Evolutionary conservation across 1,140 invertebrate genomes (phyloP).

Genomic region (Globodera ellingtonae): DNA sequence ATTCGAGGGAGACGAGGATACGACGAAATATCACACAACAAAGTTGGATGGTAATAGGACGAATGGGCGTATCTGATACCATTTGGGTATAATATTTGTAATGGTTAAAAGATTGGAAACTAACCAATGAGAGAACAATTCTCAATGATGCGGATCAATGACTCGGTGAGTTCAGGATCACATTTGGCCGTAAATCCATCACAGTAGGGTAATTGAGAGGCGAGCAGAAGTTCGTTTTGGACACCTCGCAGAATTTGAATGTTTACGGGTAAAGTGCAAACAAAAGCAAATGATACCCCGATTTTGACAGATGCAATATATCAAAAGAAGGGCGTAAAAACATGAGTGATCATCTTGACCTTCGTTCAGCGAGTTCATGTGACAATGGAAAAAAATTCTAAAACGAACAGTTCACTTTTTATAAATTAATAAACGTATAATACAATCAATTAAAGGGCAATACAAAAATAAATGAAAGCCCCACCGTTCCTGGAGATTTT

Average conservation of each 20-base stretch:
- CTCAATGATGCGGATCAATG: conserved; percentile 42
- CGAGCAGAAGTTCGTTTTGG: conserved; percentile 44
- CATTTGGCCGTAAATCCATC: conserved; percentile 49
- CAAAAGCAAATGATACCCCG: conserved; percentile 73
- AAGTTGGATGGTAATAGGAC: conserved; percentile 88
- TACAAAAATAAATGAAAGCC: too few species aligned
- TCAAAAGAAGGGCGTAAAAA: conserved; percentile 84
- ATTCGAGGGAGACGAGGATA: conserved; percentile 67
- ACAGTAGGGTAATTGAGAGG: conserved; percentile 50
- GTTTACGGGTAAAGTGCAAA: conserved; percentile 26
- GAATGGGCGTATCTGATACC: conserved; percentile 69
- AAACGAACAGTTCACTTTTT: conserved; percentile 70
- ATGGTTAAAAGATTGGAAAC: background rate
- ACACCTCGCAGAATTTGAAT: conserved; percentile 41
- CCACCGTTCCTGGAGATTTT: conserved; percentile 33
- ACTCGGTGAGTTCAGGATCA: conserved; percentile 46
- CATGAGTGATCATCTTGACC: conserved; percentile 90
- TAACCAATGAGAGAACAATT: conserved; percentile 47
- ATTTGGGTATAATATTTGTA: conserved; percentile 14
- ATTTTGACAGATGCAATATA: conserved; percentile 91
- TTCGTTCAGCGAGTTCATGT: conserved; percentile 72
- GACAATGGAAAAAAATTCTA: conserved; percentile 70
- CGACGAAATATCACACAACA: conserved; percentile 77
- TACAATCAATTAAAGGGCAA: background rate
- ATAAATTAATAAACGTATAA: conserved; percentile 3